Conservation (phyloP, 2,113 vertebrate genomes). For the Eubucco bourcierii region DNA sequence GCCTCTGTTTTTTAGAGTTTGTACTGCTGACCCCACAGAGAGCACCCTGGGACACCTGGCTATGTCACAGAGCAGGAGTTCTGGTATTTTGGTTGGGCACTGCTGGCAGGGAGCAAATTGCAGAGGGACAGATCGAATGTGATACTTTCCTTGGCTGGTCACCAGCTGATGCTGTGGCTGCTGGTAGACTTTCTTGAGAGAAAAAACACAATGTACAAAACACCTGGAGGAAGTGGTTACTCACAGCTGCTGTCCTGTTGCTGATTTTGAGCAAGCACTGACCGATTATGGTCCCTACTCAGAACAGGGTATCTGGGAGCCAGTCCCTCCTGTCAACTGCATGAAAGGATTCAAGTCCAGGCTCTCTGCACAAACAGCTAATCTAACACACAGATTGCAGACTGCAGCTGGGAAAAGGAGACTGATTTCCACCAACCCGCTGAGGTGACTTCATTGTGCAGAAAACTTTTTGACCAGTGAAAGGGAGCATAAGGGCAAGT, state of each 20-base stretch:
- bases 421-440: not conserved
- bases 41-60: accelerated
- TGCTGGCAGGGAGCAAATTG: not conserved
- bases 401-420: not conserved
- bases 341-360: not conserved
- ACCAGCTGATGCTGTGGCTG: not conserved
- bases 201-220: not conserved
- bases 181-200: not conserved
- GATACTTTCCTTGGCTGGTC: not conserved
- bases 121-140: not conserved
- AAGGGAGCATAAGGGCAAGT: not conserved
- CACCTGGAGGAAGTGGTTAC: not conserved
- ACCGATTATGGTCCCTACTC: not conserved
- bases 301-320: not conserved
- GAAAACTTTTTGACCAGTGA: not conserved
- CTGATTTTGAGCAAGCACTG: not conserved
- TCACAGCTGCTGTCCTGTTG: not conserved
- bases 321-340: not conserved
- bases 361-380: not conserved
- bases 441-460: not conserved
- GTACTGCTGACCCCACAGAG: not conserved
- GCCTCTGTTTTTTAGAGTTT: not conserved
- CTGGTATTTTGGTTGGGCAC: not conserved
- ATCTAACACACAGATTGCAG: not conserved
- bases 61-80: not conserved